Conservation (phyloP, 2,113 vertebrate genomes). For the Pteropus alecto region DNA sequence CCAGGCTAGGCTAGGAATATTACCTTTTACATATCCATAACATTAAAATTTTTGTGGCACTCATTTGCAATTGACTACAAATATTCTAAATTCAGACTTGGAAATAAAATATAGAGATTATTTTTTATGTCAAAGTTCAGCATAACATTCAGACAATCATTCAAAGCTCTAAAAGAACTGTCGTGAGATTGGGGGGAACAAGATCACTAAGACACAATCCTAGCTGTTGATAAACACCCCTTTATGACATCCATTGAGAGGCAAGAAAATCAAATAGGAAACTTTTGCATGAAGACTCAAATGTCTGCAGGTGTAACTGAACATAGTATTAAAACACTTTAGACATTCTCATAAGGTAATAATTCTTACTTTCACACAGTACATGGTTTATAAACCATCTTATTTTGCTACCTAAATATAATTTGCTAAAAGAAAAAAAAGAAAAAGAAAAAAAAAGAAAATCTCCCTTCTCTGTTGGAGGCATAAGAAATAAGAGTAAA, state of each 20-base stretch:
- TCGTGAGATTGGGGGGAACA: neutral
- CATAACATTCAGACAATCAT: neutral
- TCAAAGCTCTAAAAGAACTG: neutral
- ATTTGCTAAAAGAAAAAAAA: neutral
- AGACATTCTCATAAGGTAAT: neutral
- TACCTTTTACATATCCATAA: neutral
- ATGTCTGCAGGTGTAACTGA: neutral
- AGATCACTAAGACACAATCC: neutral
- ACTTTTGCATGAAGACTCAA: neutral
- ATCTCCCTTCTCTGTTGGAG: neutral
- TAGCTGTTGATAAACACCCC: neutral
- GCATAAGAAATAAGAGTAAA: neutral
- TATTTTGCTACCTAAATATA: neutral
- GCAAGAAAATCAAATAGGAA: neutral
- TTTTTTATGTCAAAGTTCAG: conserved; percentile 14
- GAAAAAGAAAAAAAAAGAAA: neutral
- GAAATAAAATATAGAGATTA: neutral
- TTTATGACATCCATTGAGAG: neutral
- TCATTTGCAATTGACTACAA: neutral
- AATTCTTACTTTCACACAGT: neutral
- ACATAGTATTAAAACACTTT: neutral
- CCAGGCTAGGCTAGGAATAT: neutral
- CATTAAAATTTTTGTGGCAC: neutral
- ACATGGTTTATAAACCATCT: neutral
- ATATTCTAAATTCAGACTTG: conserved; percentile 32